Evolutionary conservation across 2,888 invertebrate species (phyloP).

Genomic region (Cecidostiba fungosa): DNA sequence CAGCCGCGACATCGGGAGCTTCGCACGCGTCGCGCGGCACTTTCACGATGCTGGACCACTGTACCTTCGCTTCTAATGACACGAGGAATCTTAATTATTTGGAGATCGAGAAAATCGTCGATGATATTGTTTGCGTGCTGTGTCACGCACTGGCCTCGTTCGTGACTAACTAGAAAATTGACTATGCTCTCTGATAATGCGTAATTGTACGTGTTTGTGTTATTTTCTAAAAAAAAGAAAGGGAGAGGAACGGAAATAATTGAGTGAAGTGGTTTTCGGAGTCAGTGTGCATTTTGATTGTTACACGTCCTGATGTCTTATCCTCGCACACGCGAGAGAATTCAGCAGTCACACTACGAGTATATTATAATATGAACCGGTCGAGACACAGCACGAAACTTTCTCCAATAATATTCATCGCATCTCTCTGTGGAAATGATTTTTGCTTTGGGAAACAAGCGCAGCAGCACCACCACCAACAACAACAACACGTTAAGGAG

Average conservation of each 20-base stretch:
- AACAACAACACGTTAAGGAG: neutral
- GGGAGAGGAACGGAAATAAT: neutral
- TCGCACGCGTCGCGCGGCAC: slow-evolving; percentile 47
- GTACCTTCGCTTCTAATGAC: neutral
- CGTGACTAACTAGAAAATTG: neutral
- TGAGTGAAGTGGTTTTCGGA: neutral
- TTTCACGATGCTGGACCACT: neutral
- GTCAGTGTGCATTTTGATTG: neutral
- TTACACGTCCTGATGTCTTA: neutral
- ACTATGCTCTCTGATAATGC: slow-evolving; percentile 4
- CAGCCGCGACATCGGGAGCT: slow-evolving; percentile 23
- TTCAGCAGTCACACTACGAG: neutral
- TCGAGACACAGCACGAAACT: slow-evolving; percentile 26
- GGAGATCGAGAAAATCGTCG: neutral
- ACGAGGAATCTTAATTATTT: slow-evolving; percentile 1
- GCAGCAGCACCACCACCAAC: neutral
- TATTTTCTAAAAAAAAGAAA: neutral
- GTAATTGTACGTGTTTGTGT: neutral
- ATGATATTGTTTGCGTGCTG: neutral
- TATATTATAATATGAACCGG: neutral
- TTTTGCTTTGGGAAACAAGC: slow-evolving; percentile 49
- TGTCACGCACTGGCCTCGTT: neutral
- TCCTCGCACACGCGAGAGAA: neutral
- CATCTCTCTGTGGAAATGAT: slow-evolving; percentile 44
- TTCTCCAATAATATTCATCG: slow-evolving; percentile 56